Percentiles rank a stretch among this genome's conserved stretches.
Conservation (phyloP, 2,113 vertebrate species). For the Pipra filicauda region DNA sequence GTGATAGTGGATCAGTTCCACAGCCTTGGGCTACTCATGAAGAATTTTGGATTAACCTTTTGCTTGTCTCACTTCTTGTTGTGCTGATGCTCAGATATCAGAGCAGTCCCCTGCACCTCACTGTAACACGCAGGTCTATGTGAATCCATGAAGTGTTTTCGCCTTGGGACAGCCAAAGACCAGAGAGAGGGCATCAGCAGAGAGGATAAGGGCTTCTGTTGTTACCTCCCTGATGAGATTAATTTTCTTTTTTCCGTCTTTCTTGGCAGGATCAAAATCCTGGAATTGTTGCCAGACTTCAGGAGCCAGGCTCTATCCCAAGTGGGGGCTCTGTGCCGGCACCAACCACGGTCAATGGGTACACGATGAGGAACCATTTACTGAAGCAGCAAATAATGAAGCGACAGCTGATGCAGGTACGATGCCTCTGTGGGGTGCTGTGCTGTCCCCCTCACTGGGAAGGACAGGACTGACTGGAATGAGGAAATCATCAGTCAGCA, state of each 20-base stretch:
- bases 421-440: background rate
- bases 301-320: constrained; percentile 71
- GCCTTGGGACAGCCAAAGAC: constrained; percentile 1
- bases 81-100: background rate
- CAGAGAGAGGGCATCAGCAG: background rate
- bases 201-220: background rate
- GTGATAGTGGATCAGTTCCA: background rate
- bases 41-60: constrained; percentile 18
- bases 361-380: constrained; percentile 72
- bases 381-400: constrained; percentile 78
- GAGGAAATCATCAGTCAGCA: constrained; percentile 16
- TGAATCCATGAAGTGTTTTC: background rate
- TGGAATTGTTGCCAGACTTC: constrained; percentile 75
- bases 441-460: background rate
- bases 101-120: background rate
- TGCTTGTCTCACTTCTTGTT: background rate
- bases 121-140: background rate
- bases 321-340: constrained; percentile 33
- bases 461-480: constrained; percentile 13
- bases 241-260: constrained; percentile 43
- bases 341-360: constrained; percentile 62
- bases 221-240: constrained; percentile 25
- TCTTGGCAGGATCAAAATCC: constrained; percentile 73
- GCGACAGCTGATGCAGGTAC: constrained; percentile 65
- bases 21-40: background rate